Evolutionary conservation across 2,888 invertebrate species (phyloP), one percentile per base, ranked within the genome.

Genomic region (Linnaemya vulpina): DNA sequence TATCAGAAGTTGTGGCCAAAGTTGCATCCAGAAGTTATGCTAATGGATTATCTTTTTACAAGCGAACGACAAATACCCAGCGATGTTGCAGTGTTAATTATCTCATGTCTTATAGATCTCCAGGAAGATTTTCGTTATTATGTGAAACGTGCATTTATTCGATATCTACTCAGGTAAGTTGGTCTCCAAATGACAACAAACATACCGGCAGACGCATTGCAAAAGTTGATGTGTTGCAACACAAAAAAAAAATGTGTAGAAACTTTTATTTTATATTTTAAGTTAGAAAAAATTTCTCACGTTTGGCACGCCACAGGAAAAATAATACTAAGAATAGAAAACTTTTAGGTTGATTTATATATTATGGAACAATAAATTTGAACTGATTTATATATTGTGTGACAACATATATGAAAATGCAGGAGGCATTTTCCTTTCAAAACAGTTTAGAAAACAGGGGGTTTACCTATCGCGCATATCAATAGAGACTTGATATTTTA

Each of bases 41-140:
- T 93, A 88, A 89, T 93, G 91, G 92, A 93, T 91, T 93, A 90
- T 89, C 89, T 93, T 87, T 92, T 92, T 87, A 90, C 90, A 87
- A 87, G 89, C n/a, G 91, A 91, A 65, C 89, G 90, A 53, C 89
- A 87, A 74, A 89, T 92, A 87, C 89, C 88, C 17, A 88, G 85
- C 53, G 88, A 88, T 73, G 83, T 89, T 67, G 92, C 93, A 73
- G 90, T 91, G 22, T 89, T 92, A 87, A 89, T 92, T 87, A 89
- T 91, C 78, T 90, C 91, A 25, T 91, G 92, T 86, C 89, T 93
- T 62, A 89, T 92, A 83, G 93, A 93, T 89, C 89, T 93, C 70
- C 93, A 93, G 88, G 92, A 93, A 87, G 92, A 93, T 87, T 93
- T 90, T 89, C 91, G 92, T 67, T 91, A 90, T 87, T 86, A 90